phyloP scores from a whole-genome alignment of 2,888 invertebrate species.

The Drepana falcataria region DNA sequence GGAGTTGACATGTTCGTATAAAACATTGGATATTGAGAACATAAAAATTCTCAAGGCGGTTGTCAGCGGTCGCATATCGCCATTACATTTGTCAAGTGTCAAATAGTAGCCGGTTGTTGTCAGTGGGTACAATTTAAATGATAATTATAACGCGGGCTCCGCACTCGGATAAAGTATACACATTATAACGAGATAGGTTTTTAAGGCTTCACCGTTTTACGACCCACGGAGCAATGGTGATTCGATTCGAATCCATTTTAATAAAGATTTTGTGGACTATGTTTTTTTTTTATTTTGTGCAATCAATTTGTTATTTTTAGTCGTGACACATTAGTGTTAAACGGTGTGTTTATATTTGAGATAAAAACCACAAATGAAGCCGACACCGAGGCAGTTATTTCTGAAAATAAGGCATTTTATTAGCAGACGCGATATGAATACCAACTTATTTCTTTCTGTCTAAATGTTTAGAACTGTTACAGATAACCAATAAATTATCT shows the following conservation, averaged over 20 bases:
- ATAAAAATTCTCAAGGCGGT: slow-evolving; percentile 74
- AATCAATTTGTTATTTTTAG: not conserved
- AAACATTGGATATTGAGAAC: slow-evolving; percentile 72
- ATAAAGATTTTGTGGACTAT: not conserved
- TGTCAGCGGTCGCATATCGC: slow-evolving; percentile 63
- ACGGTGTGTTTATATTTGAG: not conserved
- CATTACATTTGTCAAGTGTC: slow-evolving; percentile 78
- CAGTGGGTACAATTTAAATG: slow-evolving; percentile 73
- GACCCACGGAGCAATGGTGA: not conserved
- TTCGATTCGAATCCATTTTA: not conserved
- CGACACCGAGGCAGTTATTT: too few species aligned
- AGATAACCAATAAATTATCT: too few species aligned
- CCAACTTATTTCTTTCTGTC: too few species aligned
- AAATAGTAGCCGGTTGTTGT: slow-evolving; percentile 46
- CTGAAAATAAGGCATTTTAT: too few species aligned
- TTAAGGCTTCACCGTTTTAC: slow-evolving; percentile 3
- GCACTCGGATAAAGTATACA: slow-evolving; percentile 28
- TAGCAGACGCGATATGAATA: too few species aligned
- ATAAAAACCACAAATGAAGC: too few species aligned
- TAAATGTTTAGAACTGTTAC: too few species aligned
- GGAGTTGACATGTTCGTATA: slow-evolving; percentile 67
- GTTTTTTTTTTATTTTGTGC: not conserved
- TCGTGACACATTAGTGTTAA: not conserved
- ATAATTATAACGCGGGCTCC: slow-evolving; percentile 67
- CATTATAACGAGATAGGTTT: slow-evolving; percentile 27